Conservation (phyloP, 2,888 invertebrate species). For the Disparrhopalites patrizii region DNA sequence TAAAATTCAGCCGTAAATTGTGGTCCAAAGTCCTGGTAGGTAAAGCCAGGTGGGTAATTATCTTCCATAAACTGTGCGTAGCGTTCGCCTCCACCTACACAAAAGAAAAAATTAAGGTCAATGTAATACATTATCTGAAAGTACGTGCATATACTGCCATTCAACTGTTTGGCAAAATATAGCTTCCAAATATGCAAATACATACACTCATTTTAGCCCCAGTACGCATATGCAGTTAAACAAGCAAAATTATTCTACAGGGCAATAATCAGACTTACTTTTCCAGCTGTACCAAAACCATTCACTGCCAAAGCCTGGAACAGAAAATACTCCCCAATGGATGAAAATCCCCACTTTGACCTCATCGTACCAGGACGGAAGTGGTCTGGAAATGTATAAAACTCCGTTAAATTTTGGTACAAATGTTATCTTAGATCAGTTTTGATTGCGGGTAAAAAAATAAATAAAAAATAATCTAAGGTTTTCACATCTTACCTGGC, state of each 20-base stretch:
- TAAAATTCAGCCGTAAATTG: slow-evolving; percentile 88
- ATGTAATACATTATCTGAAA: too few relatives aligned
- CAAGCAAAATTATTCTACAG: too few relatives aligned
- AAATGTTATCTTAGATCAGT: too few relatives aligned
- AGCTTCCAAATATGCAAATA: background rate
- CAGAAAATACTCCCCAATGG: slow-evolving; percentile 83
- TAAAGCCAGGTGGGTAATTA: slow-evolving; percentile 77
- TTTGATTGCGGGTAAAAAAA: too few relatives aligned
- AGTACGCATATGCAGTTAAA: too few relatives aligned
- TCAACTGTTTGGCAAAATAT: background rate
- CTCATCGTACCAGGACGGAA: slow-evolving; percentile 84
- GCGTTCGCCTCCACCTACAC: background rate
- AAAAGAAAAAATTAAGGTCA: background rate
- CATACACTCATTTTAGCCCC: background rate
- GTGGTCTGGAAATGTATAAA: too few relatives aligned
- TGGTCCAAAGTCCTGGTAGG: slow-evolving; percentile 86
- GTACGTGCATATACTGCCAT: too few relatives aligned
- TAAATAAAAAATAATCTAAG: too few relatives aligned
- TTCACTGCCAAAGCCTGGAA: slow-evolving; percentile 79
- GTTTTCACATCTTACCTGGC: too few relatives aligned
- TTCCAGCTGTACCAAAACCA: slow-evolving; percentile 73
- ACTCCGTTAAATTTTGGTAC: too few relatives aligned
- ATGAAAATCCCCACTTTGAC: slow-evolving; percentile 89
- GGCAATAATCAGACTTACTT: slow-evolving; percentile 2
- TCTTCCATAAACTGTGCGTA: slow-evolving; percentile 66